Percentiles rank a stretch among this genome's conserved stretches.
Evolutionary conservation across 1,140 invertebrate genomes (phyloP).

Genomic region (Panagrolaimus sp.): DNA sequence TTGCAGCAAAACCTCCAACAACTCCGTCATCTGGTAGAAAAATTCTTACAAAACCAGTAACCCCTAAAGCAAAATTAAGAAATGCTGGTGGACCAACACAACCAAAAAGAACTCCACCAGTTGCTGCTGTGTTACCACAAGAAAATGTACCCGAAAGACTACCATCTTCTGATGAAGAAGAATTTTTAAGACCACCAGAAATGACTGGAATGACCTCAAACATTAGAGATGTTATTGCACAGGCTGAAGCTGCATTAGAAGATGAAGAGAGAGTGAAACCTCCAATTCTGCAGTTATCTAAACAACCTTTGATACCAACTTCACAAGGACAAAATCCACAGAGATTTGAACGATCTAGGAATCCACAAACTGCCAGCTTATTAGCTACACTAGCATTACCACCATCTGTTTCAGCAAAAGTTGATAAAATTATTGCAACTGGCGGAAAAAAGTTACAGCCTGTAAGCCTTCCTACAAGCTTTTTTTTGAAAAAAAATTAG

Average conservation of each 20-base stretch:
- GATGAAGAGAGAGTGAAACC: background rate
- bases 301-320: background rate
- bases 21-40: slow-evolving; percentile 17
- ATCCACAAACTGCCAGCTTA: slow-evolving; percentile 21
- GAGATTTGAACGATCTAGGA: background rate
- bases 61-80: background rate
- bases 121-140: background rate
- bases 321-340: background rate
- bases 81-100: no score
- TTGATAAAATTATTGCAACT: slow-evolving; percentile 52
- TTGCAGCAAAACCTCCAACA: slow-evolving; percentile 38
- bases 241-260: background rate
- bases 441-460: background rate
- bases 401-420: slow-evolving; percentile 54
- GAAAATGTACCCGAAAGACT: background rate
- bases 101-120: no score
- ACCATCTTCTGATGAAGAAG: background rate
- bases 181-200: background rate
- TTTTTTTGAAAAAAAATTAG: background rate
- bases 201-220: background rate
- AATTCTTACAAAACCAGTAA: background rate
- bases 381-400: slow-evolving; percentile 47
- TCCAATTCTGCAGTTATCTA: background rate
- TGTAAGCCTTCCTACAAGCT: no score
- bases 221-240: background rate